Base-by-base conservation (phyloP, 2,797 vertebrate genomes). In the Gymnopithys bicolor region DNA sequence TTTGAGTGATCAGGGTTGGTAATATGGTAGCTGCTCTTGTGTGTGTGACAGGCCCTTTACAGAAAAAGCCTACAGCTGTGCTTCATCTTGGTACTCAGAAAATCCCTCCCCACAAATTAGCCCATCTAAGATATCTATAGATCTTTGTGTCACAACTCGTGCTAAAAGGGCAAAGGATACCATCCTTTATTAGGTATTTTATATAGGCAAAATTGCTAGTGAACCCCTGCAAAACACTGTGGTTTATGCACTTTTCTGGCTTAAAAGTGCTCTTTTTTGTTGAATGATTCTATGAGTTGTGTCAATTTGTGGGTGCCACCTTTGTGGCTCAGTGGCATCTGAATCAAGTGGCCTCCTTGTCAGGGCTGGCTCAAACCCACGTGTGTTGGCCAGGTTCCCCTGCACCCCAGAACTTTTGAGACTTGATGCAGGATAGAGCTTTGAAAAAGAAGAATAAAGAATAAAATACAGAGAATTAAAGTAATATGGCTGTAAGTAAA, bases 21-120 rank as follows among this genome's bases (percentile, higher is more conserved):
- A 84, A 62, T 70, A 60, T 39, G 66, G 62, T 86, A 32, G 49
- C 82, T 94, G 60, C 69, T 87, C 46, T 67, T 7, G 0, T 45
- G n/a, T 75, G 23, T 83, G 53, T 75, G 84, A 82, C 60, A 80
- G 39, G 62, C 24, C 46, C 53, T 91, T 89, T 68, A 58, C 21
- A 66, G 64, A 27, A 83, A 93, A 56, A 93, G 66, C 45, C 84
- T 86, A 68, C 68, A 93, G 81, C 75, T 82, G 84, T 90, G 84
- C 64, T 92, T 84, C 7, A 4, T 83, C 75, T 90, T 85, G 59
- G 16, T 75, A 43, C 49, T 67, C 19, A 35, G 52, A 95, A 87
- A 94, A 87, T 79, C 60, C 67, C 35, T 77, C 60, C 64, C 59
- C 13, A 30, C 59, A 85, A 77, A 91, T 84, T 74, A 92, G 22